phyloP scores from a whole-genome alignment of 2,888 invertebrate species.

The Plemyria rubiginata region DNA sequence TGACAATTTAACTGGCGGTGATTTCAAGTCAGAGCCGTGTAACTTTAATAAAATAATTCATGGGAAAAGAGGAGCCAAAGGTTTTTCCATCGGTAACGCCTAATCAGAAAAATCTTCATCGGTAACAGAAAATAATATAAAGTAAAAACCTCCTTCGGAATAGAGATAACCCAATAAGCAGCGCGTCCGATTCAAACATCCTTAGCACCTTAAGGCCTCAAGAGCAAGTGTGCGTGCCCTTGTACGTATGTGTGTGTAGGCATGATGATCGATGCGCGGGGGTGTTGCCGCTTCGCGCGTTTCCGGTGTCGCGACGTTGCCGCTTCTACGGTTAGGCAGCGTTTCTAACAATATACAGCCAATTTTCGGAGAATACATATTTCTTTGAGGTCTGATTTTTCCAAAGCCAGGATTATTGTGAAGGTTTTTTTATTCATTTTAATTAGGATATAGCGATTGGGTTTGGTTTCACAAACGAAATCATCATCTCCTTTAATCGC shows the following conservation, averaged over 20 bases:
- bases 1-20: not conserved
- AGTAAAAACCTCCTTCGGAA: conserved; percentile 19
- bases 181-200: conserved; percentile 37
- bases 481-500: no score
- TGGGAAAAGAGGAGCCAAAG: not conserved
- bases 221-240: conserved; percentile 45
- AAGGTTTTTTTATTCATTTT: no score
- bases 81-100: not conserved
- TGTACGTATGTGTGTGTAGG: conserved; percentile 58
- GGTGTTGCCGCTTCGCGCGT: conserved; percentile 87
- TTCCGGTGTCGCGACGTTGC: conserved; percentile 84
- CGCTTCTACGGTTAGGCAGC: conserved; percentile 60
- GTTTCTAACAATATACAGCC: conserved; percentile 57
- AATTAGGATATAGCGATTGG: no score
- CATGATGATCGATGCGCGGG: conserved; percentile 86
- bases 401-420: not conserved
- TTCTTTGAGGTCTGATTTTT: conserved; percentile 27
- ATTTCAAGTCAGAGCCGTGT: no score
- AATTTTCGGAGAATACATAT: conserved; percentile 40
- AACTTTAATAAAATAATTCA: not conserved
- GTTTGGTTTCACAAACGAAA: no score
- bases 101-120: conserved; percentile 9
- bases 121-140: conserved; percentile 7
- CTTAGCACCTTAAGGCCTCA: conserved; percentile 49
- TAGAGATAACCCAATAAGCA: conserved; percentile 28